Base-by-base conservation (phyloP, 2,888 invertebrate genomes). In the Julus scanicus region DNA sequence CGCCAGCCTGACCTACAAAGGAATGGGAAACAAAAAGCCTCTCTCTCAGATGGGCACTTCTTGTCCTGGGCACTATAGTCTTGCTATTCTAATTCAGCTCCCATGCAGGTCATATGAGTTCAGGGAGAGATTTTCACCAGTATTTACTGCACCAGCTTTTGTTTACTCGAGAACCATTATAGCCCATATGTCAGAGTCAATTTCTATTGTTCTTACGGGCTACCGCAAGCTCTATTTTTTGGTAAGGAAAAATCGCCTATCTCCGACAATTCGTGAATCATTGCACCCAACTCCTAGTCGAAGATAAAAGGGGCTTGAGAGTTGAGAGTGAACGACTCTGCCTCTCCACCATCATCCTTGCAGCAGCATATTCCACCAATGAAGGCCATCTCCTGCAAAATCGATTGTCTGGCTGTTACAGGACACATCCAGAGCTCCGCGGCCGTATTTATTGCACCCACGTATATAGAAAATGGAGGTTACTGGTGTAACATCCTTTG, bases 61-160 rank as follows among this genome's bases (percentile, higher is more conserved):
- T 11, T n/a, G 1, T 20, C 1, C 11, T 53, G 53, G n/a, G 29
- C 29, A 29, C 29, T 29, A 29, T 29, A 29, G 29, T 29, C 29
- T 29, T 57, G 17, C 57, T 8, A n/a, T 57, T 57, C 3, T n/a
- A 57, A n/a, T 57, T 57, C n/a, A 57, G 57, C 13, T 13, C 49
- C 8, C 49, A 49, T 1, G 49, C 13, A 49, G 53, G 53, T 13
- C 53, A 29, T 29, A 29, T 29, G 29, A 29, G 29, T 29, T 29
- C 29, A 29, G 29, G 29, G 1, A 29, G 29, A 29, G 53, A 53
- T 15, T 13, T 53, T 53, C 17, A 53, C 57, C 11, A 29, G 29
- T 71, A 71, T 71, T 71, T 71, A 71, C 71, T 71, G 71, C 71
- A 57, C 63, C 71, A 71, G 71, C 71, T 8, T 71, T 71, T 71